Percentiles rank a stretch among this genome's conserved stretches.
Conservation (phyloP, 2,888 invertebrate species). For the Amblyjoppa proteus region DNA sequence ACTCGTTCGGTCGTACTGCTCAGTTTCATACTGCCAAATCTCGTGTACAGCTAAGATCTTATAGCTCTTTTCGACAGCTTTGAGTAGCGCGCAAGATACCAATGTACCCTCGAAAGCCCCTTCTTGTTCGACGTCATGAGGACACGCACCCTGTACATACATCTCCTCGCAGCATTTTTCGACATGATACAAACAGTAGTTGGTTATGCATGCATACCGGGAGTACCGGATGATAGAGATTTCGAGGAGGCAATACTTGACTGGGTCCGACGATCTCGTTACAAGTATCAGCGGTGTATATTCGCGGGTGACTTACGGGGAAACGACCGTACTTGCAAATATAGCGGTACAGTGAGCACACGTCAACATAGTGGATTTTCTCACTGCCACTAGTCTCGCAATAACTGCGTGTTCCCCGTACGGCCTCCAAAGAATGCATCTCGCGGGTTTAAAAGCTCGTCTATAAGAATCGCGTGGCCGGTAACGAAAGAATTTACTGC, state of each 20-base stretch:
- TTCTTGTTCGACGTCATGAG: slow-evolving; percentile 52
- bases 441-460: not conserved
- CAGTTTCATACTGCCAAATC: slow-evolving; percentile 73
- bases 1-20: slow-evolving; percentile 57
- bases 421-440: slow-evolving; percentile 3
- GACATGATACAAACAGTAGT: not conserved
- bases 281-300: slow-evolving; percentile 53
- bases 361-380: too few species aligned
- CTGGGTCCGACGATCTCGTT: not conserved
- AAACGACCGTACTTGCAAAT: too few species aligned
- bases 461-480: not conserved
- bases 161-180: not conserved
- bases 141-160: slow-evolving; percentile 67
- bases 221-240: slow-evolving; percentile 1
- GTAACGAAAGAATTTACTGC: not conserved
- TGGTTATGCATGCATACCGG: not conserved
- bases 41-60: slow-evolving; percentile 72
- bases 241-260: not conserved
- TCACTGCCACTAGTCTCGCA: too few species aligned
- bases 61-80: slow-evolving; percentile 42
- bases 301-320: slow-evolving; percentile 73
- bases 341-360: too few species aligned
- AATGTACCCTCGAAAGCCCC: slow-evolving; percentile 61
- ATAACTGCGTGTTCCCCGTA: too few species aligned
- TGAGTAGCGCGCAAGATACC: slow-evolving; percentile 76